phyloP scores from a whole-genome alignment of 1,140 invertebrate genomes.

The Panagrolaimus sp. region DNA sequence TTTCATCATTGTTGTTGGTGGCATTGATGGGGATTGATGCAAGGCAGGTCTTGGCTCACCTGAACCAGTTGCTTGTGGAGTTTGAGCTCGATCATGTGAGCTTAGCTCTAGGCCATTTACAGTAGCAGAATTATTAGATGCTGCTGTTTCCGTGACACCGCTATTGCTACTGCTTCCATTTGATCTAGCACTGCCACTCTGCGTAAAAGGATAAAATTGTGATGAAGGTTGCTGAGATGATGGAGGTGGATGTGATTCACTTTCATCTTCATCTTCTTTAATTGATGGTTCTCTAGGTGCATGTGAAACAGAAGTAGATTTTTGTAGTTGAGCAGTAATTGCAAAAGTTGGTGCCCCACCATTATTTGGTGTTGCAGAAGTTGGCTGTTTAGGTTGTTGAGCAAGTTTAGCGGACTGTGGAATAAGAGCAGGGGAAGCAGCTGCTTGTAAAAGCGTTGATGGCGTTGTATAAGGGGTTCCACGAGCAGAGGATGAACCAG shows the following conservation, averaged over 20 bases:
- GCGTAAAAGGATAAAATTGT: constrained; percentile 12
- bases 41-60: constrained; percentile 19
- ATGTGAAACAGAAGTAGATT: constrained; percentile 52
- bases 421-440: constrained; percentile 1
- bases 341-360: background rate
- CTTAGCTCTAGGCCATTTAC: background rate
- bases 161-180: constrained; percentile 4
- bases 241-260: constrained; percentile 22
- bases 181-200: constrained; percentile 9
- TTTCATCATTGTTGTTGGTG: constrained; percentile 47
- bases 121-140: constrained; percentile 8
- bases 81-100: no score
- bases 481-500: constrained; percentile 21
- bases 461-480: constrained; percentile 22
- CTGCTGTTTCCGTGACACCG: constrained; percentile 1
- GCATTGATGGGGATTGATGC: constrained; percentile 55
- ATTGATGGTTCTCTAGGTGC: constrained; percentile 55
- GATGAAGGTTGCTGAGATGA: background rate
- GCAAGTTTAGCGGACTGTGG: constrained; percentile 37
- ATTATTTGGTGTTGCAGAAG: background rate
- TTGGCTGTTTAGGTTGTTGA: constrained; percentile 13
- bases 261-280: constrained; percentile 56
- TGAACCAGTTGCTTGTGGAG: background rate
- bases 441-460: constrained; percentile 33
- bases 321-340: constrained; percentile 35